Base-by-base conservation (phyloP, 2,888 invertebrate genomes). In the Phrixothrix hirtus region DNA sequence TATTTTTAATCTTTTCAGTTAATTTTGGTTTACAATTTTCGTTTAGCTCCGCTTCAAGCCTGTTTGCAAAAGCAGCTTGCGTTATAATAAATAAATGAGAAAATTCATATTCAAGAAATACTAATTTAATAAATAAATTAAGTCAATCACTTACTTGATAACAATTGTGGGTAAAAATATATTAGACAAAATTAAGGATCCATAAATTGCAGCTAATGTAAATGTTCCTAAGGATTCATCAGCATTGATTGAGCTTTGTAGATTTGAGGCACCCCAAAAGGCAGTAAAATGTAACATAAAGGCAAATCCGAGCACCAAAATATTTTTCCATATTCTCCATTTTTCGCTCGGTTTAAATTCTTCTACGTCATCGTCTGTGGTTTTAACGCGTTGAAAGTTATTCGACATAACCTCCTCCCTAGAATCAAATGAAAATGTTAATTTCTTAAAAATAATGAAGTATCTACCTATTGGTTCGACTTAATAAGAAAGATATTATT, bases 281-380 rank as follows among this genome's bases (percentile, higher is more conserved):
- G 95, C 93, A 1, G 93, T 95, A 77, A 96, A 92, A 62, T 92
- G 89, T 63, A 95, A 83, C 85, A 95, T 89, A 76, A 95, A 95
- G 0, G 92, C 92, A 53, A 91, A 77, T 1, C 94, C 91, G 39
- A 95, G 84, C 26, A 93, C 82, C 55, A 92, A 75, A 31, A 95
- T 85, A 74, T 95, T 95, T 66, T 87, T 87, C 70, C 90, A 83
- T 66, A 94, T 92, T 34, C 89, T 81, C 79, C 86, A 83, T 76
- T 83, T 82, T 69, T 89, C 89, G 15, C 80, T 48, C 1, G 64
- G 60, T 1, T 51, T 43, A 36, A 59, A 62, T 31, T 57, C 55
- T 11, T 51, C 54, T 17, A 59, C 59, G 36, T 46, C 45, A 7
- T 52, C 44, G 15, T 62, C 60, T 13, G 49, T 47, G 4, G 47